Percentiles rank a stretch among this genome's conserved stretches.
Evolutionary conservation across 2,888 invertebrate genomes (phyloP).

Genomic region (Drosophila neonasuta): DNA sequence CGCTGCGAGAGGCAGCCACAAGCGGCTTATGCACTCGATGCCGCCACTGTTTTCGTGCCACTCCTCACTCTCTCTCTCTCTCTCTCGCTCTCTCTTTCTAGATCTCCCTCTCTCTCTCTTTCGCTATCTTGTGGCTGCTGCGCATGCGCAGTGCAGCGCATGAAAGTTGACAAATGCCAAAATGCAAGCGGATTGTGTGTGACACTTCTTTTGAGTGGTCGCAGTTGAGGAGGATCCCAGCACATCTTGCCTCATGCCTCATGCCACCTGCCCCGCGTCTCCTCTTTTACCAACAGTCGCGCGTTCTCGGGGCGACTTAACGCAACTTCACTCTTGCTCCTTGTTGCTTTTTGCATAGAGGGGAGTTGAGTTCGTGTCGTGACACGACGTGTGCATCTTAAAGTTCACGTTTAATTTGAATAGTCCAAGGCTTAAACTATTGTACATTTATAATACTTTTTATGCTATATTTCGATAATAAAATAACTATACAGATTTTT

Average conservation of each 20-base stretch:
- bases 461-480: no score
- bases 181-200: constrained; percentile 77
- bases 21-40: constrained; percentile 66
- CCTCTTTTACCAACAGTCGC: no score
- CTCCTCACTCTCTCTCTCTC: constrained; percentile 9
- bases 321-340: constrained; percentile 3
- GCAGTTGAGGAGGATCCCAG: constrained; percentile 20
- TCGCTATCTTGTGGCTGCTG: constrained; percentile 37
- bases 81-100: not conserved
- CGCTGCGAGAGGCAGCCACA: constrained; percentile 31
- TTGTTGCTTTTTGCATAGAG: not conserved
- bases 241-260: constrained; percentile 6
- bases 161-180: constrained; percentile 77
- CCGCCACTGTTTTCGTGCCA: constrained; percentile 50
- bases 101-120: not conserved
- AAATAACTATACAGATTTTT: no score
- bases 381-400: not conserved
- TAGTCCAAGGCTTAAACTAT: no score
- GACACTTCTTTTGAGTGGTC: constrained; percentile 66
- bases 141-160: constrained; percentile 71
- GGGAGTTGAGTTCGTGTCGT: constrained; percentile 2
- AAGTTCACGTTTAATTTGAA: no score
- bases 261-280: not conserved
- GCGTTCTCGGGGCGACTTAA: constrained; percentile 13
- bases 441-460: not conserved